Conservation (phyloP, 2,113 vertebrate genomes). For the Oenanthe melanoleuca region DNA sequence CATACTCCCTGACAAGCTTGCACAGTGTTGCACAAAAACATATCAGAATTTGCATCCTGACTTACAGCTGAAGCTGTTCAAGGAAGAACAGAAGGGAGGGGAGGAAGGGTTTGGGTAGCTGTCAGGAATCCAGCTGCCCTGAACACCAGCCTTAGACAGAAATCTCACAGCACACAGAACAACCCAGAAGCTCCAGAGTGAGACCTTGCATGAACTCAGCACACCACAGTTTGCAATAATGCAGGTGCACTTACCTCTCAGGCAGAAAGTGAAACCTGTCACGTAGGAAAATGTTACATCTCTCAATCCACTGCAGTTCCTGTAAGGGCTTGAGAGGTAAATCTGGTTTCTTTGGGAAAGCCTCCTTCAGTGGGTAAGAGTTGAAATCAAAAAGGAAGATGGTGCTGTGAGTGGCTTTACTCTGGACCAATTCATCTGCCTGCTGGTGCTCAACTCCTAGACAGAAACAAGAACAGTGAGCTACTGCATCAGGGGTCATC, state of each 20-base stretch:
- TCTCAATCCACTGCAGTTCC: conserved; percentile 45
- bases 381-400: conserved; percentile 72
- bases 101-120: background rate
- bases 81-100: background rate
- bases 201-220: background rate
- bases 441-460: conserved; percentile 38
- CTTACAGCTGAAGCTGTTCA: background rate
- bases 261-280: conserved; percentile 12
- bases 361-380: conserved; percentile 39
- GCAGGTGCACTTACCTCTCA: background rate
- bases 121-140: background rate
- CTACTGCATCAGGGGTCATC: background rate
- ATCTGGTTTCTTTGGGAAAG: background rate
- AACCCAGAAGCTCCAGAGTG: background rate
- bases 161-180: background rate
- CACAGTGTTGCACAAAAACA: background rate
- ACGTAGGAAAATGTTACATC: conserved; percentile 62
- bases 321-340: background rate
- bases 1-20: background rate
- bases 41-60: background rate
- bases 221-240: background rate
- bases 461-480: background rate
- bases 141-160: background rate
- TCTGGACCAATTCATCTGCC: background rate
- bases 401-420: background rate